Base-by-base conservation (phyloP, 2,113 vertebrate species). In the Stegastes partitus region DNA sequence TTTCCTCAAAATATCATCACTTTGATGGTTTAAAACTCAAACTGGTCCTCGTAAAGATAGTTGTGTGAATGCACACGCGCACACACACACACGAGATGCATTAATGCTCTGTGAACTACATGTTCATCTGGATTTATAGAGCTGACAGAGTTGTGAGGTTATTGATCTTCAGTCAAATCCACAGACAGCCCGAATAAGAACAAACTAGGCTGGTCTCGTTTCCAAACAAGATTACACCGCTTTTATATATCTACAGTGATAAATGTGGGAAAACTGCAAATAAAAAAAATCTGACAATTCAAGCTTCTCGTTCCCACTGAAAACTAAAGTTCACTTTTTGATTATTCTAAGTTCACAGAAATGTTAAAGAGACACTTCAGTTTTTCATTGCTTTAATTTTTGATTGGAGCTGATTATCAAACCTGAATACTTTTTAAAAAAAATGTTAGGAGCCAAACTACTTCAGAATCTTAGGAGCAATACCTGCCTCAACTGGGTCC, bases 111-210 rank as follows among this genome's bases (percentile, higher is more conserved):
- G 6, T 51, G 21, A 70, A 25, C 34, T 74, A 57, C 71, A 70
- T 67, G 77, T 81, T 85, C 25, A 71, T 76, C 65, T 45, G 37
- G 19, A 56, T 58, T 79, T 74, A 84, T 62, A 22, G 72, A 82
- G 49, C 75, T 66, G 74, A 69, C 72, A 83, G 72, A 77, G 50
- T 56, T 77, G 68, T 3, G 6, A 76, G 44, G 25, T 34, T 87
- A 89, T 87, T 85, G 83, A 89, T 89, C 71, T 66, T 64, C 4
- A 64, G 34, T 79, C 71, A 64, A 28, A 61, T 77, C 78, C 56
- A 57, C 54, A 82, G 67, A 74, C 70, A 37, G 59, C 80, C 34
- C 19, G 61, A 77, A 83, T 44, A 28, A 57, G 47, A 85, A 74
- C 56, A 79, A 58, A 58, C 39, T 70, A 50, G 61, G n/a, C 22